Percentiles rank a stretch among this genome's conserved stretches.
These are phyloP conservation scores for Malacoctenus gilli DNA, from an alignment of 2,797 vertebrate genomes.

Conservation along the genomic window DNA sequence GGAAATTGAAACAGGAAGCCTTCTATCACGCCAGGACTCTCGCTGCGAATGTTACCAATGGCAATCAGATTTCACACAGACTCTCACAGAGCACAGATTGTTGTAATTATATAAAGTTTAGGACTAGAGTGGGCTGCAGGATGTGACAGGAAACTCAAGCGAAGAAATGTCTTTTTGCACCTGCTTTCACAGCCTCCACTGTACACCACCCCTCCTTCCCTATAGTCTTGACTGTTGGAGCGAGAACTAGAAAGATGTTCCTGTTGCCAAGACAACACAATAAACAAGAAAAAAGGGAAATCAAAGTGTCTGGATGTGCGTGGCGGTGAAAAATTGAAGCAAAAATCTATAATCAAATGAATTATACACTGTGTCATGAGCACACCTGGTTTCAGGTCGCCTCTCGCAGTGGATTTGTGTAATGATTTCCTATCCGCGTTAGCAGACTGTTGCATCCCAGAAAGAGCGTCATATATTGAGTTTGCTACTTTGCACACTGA, in stretches of 20 bases:
- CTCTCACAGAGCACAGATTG: slow-evolving; percentile 78
- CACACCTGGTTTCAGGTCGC: slow-evolving; percentile 61
- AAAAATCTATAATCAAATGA: slow-evolving; percentile 67
- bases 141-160: slow-evolving; percentile 73
- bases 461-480: slow-evolving; percentile 40
- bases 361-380: slow-evolving; percentile 56
- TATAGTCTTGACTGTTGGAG: slow-evolving; percentile 18
- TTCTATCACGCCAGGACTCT: slow-evolving; percentile 75
- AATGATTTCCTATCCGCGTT: slow-evolving; percentile 52
- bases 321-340: slow-evolving; percentile 42
- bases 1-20: slow-evolving; percentile 82
- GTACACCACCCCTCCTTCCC: slow-evolving; percentile 20
- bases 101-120: slow-evolving; percentile 81
- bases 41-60: slow-evolving; percentile 77
- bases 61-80: slow-evolving; percentile 81
- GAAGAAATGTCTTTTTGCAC: slow-evolving; percentile 69
- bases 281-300: slow-evolving; percentile 62
- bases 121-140: slow-evolving; percentile 75
- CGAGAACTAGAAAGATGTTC: slow-evolving; percentile 36
- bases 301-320: slow-evolving; percentile 42
- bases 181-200: slow-evolving; percentile 63
- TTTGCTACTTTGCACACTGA: slow-evolving; percentile 36
- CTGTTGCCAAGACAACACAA: slow-evolving; percentile 60
- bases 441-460: slow-evolving; percentile 34
- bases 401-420: slow-evolving; percentile 52